Base-by-base conservation (phyloP, 2,888 invertebrate genomes). In the Rhopalosiphum nymphaeae region DNA sequence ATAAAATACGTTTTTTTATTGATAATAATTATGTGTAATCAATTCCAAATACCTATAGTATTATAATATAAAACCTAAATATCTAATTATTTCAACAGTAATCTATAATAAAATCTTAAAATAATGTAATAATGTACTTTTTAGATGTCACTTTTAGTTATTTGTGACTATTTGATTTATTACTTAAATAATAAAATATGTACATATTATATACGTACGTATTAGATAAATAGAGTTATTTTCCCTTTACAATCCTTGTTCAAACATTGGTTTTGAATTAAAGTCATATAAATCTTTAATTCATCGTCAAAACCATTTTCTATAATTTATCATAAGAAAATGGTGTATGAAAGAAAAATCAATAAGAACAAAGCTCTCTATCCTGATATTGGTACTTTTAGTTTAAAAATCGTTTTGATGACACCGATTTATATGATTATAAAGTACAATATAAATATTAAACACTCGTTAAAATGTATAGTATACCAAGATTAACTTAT, bases 211-310 rank as follows among this genome's bases (percentile, higher is more conserved):
- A 49, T n/a, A 3, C 21, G 53, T 87, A 36, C 78, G 36, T 78
- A 78, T 78, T 36, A 78, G 36, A 78, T 36, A 78, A 78, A 78
- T 78, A 78, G 21, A 78, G 78, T 36, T 78, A 21, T 36, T 78
- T 78, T 78, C 9, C 78, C 78, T 78, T 78, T 78, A 78, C 78
- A 78, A 36, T 87, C n/a, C 87, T 87, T 49, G 87, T 87, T 87
- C 87, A 87, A 87, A 87, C 49, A 87, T 87, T 53, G 49, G n/a
- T 49, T n/a, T 87, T 49, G n/a, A 53, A 88, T 88, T 88, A 53
- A 53, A 46, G n/a, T 88, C 36, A 53, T 53, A 36, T 36, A 53
- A 49, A 88, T 88, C 88, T 53, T 36, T 78, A 78, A 78, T 78
- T 78, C 78, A 78, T 78, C 78, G 21, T 78, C 78, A 78, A 78